Evolutionary conservation across 2,888 invertebrate species (phyloP).

Genomic region (Cyclophora albipunctata): DNA sequence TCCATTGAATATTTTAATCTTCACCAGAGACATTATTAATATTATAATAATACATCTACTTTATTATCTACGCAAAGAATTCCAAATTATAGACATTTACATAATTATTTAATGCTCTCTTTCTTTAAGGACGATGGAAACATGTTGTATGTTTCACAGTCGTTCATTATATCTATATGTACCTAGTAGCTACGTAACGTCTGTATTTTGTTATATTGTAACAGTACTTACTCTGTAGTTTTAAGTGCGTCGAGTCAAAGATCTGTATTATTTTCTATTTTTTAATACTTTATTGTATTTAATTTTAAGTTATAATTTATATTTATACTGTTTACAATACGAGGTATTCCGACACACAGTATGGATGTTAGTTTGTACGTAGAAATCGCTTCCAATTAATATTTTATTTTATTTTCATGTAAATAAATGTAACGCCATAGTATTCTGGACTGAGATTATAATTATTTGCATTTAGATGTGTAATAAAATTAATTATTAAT

Average conservation of each 20-base stretch:
- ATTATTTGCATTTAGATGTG: constrained; percentile 56
- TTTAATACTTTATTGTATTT: constrained; percentile 71
- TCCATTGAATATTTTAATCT: too few species aligned
- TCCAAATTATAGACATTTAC: too few species aligned
- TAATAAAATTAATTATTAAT: constrained; percentile 31
- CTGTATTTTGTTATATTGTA: constrained; percentile 56
- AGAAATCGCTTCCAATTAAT: constrained; percentile 49
- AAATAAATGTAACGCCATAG: constrained; percentile 53
- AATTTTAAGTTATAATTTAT: constrained; percentile 47
- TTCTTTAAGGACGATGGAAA: constrained; percentile 29
- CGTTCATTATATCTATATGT: constrained; percentile 26
- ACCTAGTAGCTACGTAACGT: constrained; percentile 30
- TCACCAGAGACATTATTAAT: too few species aligned
- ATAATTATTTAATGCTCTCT: constrained; percentile 50
- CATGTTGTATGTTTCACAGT: constrained; percentile 16
- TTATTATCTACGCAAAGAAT: too few species aligned
- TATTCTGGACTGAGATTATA: constrained; percentile 68
- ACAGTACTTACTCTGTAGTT: constrained; percentile 63
- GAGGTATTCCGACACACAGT: constrained; percentile 69
- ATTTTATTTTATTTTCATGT: constrained; percentile 40
- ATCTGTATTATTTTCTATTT: constrained; percentile 76
- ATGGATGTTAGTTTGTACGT: constrained; percentile 54
- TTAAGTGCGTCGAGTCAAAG: constrained; percentile 72
- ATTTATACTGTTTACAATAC: constrained; percentile 69
- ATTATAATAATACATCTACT: too few species aligned